phyloP scores from a whole-genome alignment of 2,888 invertebrate species.

The Metallyticus violacea region DNA sequence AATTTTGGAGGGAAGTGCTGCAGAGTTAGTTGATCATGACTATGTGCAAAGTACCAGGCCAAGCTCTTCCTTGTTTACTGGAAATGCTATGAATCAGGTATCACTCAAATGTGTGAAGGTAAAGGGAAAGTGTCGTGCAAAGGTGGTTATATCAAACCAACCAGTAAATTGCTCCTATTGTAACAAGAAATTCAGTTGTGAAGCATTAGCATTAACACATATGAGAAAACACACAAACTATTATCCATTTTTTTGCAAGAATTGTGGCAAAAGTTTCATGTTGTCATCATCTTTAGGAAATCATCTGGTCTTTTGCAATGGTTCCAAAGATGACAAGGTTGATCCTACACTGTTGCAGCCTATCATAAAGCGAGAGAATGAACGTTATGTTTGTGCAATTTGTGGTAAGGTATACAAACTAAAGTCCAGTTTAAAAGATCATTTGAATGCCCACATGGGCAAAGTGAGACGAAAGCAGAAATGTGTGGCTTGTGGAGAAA shows the following conservation, averaged over 20 bases:
- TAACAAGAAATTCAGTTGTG: not conserved
- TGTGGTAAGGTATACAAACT: slow-evolving; percentile 20
- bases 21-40: slow-evolving; percentile 7
- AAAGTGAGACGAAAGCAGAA: slow-evolving; percentile 11
- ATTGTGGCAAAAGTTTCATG: slow-evolving; percentile 14
- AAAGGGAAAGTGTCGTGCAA: not conserved
- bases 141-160: not conserved
- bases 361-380: not conserved
- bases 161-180: slow-evolving; percentile 10
- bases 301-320: not conserved
- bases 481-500: slow-evolving; percentile 23
- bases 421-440: slow-evolving; percentile 19
- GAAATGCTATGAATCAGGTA: not conserved
- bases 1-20: not conserved
- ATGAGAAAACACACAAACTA: slow-evolving; percentile 53
- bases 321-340: not conserved
- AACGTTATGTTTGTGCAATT: slow-evolving; percentile 8
- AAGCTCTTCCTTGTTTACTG: not conserved
- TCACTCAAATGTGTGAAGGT: not conserved
- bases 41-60: not conserved
- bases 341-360: not conserved
- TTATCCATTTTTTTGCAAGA: slow-evolving; percentile 62
- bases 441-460: slow-evolving; percentile 18
- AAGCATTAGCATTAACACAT: slow-evolving; percentile 41
- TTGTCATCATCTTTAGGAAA: slow-evolving; percentile 9